Conservation (phyloP, 1,140 invertebrate species). For the Diabrotica undecimpunctata region DNA sequence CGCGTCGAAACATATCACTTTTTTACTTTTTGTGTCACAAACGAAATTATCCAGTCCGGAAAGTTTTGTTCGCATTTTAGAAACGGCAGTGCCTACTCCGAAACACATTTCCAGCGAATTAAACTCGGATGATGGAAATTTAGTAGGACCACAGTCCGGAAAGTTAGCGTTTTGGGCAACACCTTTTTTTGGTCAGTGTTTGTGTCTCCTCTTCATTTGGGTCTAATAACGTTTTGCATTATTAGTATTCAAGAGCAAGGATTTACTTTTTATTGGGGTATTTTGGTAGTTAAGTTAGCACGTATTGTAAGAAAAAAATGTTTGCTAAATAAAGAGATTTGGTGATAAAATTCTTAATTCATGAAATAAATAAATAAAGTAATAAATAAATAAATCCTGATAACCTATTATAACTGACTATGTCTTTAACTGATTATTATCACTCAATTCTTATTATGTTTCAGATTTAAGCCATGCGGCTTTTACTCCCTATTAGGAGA, state of each 20-base stretch:
- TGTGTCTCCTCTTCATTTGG: not conserved
- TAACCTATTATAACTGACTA: too few relatives aligned
- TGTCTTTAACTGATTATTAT: too few relatives aligned
- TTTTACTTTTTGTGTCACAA: conserved; percentile 2
- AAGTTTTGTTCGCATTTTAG: not conserved
- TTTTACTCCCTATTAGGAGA: too few relatives aligned
- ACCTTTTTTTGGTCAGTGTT: not conserved
- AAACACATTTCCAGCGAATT: conserved; percentile 2
- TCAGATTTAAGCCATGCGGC: too few relatives aligned
- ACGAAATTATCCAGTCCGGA: not conserved
- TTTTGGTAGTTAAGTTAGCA: too few relatives aligned
- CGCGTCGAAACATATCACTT: not conserved
- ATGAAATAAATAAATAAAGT: too few relatives aligned
- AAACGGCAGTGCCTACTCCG: not conserved
- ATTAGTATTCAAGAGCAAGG: not conserved
- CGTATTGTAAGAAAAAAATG: too few relatives aligned
- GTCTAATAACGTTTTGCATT: not conserved
- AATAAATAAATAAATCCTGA: too few relatives aligned
- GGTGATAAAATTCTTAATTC: too few relatives aligned
- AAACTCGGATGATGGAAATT: conserved; percentile 1
- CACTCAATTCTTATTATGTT: too few relatives aligned
- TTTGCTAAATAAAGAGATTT: too few relatives aligned
- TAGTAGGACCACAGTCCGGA: not conserved
- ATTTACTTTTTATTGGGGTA: not conserved
- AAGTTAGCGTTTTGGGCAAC: not conserved